These are phyloP conservation scores for Chiroxiphia lanceolata DNA, from an alignment of 2,797 vertebrate species.

Conservation along the genomic window DNA sequence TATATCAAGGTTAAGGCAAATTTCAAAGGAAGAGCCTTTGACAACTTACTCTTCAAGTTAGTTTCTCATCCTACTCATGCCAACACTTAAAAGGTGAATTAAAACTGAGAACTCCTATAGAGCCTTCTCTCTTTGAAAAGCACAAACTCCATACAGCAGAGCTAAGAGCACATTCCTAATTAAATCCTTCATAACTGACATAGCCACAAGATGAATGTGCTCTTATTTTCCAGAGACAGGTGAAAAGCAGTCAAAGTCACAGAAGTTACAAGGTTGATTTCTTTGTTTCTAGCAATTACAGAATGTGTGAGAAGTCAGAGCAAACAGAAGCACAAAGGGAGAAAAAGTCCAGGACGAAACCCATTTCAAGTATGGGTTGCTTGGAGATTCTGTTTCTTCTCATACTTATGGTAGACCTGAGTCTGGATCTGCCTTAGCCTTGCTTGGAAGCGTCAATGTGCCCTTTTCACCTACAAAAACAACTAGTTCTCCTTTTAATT, in stretches of 20 bases:
- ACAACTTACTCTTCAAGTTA: background rate
- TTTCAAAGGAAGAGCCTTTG: background rate
- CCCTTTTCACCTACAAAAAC: background rate
- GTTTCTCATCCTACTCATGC: background rate
- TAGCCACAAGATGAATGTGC: background rate
- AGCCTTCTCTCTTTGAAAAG: background rate
- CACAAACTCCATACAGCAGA: background rate
- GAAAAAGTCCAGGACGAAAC: background rate
- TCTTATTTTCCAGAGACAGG: background rate
- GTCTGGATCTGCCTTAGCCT: background rate
- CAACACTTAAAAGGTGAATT: background rate
- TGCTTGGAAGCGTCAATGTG: background rate
- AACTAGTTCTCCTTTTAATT: background rate
- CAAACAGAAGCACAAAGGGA: background rate
- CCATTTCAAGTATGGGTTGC: background rate
- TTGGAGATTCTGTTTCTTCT: background rate
- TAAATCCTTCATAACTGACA: background rate
- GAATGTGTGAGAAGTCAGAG: background rate
- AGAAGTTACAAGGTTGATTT: background rate
- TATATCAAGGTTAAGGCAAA: background rate
- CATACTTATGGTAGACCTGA: background rate
- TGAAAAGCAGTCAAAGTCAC: background rate
- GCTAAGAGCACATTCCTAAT: background rate
- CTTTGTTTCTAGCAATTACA: background rate
- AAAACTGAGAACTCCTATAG: background rate